These are phyloP conservation scores for Bugula neritina DNA, from an alignment of 2,888 invertebrate species.

Conservation along the genomic window DNA sequence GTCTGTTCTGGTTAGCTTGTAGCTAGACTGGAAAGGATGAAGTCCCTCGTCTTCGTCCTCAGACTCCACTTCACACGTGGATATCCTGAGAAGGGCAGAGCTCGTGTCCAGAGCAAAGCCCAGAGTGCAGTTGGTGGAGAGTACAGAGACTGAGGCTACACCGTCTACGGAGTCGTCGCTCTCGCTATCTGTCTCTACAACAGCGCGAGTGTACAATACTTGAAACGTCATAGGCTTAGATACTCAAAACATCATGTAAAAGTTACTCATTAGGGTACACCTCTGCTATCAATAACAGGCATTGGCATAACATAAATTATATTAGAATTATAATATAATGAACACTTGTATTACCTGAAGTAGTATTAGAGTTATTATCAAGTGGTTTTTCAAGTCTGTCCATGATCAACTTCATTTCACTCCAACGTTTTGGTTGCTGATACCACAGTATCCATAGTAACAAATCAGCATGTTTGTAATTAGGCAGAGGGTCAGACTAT, in stretches of 20 bases:
- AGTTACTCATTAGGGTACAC: no score
- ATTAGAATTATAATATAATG: no score
- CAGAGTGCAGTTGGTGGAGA: background rate
- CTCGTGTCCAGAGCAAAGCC: background rate
- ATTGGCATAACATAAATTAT: no score
- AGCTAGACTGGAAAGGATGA: background rate
- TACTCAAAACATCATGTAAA: background rate
- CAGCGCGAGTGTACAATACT: no score
- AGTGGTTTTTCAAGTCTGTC: background rate
- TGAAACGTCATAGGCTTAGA: no score
- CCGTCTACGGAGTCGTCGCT: background rate
- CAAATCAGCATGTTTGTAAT: background rate
- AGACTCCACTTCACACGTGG: background rate
- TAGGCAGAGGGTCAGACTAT: background rate
- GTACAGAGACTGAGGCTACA: background rate
- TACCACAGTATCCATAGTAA: slow-evolving; percentile 17
- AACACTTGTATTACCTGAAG: background rate
- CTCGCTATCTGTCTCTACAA: background rate
- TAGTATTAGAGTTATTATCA: background rate
- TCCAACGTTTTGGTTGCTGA: slow-evolving; percentile 11
- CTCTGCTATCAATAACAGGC: no score
- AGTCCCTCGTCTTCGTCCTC: background rate
- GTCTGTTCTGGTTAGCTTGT: slow-evolving; percentile 4
- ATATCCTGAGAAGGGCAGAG: background rate
- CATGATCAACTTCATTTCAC: slow-evolving; percentile 14